Evolutionary conservation across 2,797 vertebrate species (phyloP).

Genomic region (Microchirus variegatus): DNA sequence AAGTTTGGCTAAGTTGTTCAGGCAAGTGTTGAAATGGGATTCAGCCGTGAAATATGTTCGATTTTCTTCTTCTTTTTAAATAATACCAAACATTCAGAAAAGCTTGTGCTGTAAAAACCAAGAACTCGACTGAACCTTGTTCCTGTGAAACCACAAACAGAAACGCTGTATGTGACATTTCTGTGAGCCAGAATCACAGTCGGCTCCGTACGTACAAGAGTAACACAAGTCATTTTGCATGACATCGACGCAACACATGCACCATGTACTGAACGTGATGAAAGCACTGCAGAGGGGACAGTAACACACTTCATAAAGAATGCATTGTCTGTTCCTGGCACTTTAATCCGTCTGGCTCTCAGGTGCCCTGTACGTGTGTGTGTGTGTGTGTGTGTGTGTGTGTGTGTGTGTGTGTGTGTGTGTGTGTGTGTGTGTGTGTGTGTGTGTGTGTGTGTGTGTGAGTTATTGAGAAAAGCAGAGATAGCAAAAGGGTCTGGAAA

Average conservation of each 20-base stretch:
- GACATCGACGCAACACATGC: slow-evolving; percentile 36
- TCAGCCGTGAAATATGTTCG: neutral
- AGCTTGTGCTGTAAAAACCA: slow-evolving; percentile 3
- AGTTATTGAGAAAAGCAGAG: slow-evolving; percentile 44
- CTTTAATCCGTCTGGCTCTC: slow-evolving; percentile 55
- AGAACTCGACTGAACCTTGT: too few species aligned
- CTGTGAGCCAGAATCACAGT: neutral
- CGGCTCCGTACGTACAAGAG: neutral
- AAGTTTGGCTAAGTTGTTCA: too few species aligned
- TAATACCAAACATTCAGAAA: neutral
- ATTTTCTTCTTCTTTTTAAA: neutral
- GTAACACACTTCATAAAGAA: slow-evolving; percentile 52
- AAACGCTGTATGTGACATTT: slow-evolving; percentile 8
- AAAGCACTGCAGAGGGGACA: slow-evolving; percentile 33
- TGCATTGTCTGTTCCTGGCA: slow-evolving; percentile 56
- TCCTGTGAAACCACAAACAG: slow-evolving; percentile 2
- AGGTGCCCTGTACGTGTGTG: slow-evolving; percentile 42
- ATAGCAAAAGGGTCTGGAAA: slow-evolving; percentile 61
- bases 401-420: slow-evolving; percentile 9
- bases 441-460: slow-evolving; percentile 3
- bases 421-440: too few species aligned
- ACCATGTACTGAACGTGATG: slow-evolving; percentile 28
- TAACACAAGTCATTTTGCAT: slow-evolving; percentile 26
- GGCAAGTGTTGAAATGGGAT: too few species aligned
- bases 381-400: slow-evolving; percentile 9